Evolutionary conservation across 1,140 invertebrate genomes (phyloP), one percentile per base, ranked within the genome.

Genomic region (Neodiprion fabricii): DNA sequence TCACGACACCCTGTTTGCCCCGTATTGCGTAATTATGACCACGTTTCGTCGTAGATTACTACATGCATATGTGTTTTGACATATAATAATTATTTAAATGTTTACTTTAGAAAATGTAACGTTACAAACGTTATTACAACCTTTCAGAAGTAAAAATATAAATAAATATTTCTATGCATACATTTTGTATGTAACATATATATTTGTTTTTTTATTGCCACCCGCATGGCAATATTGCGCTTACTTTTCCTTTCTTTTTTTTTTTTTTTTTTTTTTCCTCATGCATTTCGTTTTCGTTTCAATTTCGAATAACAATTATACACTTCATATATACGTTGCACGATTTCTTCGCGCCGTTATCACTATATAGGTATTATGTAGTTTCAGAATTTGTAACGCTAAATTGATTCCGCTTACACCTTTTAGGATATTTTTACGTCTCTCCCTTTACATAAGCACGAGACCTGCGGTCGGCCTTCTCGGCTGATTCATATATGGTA

Each of bases 31-130:
- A 40, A 40, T 40, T 40, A 4, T 40, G 53, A 17, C 53, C 67
- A 47, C 67, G 40, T 47, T 47, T 69, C 67, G 67, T 69, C 67
- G 67, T 69, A 61, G 53, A 61, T 69, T 40, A 40, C 53, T 14
- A 69, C 21, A 9, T 4, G 40, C 23, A 21, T 21, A 69, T 5
- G 28, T 40, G 28, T 40, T 40, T 40, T 40, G 28, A 47, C 66
- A 72, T 71, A 73, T 71, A 70, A 74, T 75, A 80, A 81, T 74
- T 79, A 74, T 77, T 78, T 79, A 78, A 80, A 79, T 79, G 80
- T 86, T 81, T 80, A 79, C 74, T 82, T 81, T 87, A 85, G 80
- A 86, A 87, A 87, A 85, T 40, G 85, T 86, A 86, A 87, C 77
- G 67, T 83, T 84, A 85, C 74, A 84, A 83, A 84, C 72, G 72